Conservation (phyloP, 2,113 vertebrate genomes). For the Pipa parva region DNA sequence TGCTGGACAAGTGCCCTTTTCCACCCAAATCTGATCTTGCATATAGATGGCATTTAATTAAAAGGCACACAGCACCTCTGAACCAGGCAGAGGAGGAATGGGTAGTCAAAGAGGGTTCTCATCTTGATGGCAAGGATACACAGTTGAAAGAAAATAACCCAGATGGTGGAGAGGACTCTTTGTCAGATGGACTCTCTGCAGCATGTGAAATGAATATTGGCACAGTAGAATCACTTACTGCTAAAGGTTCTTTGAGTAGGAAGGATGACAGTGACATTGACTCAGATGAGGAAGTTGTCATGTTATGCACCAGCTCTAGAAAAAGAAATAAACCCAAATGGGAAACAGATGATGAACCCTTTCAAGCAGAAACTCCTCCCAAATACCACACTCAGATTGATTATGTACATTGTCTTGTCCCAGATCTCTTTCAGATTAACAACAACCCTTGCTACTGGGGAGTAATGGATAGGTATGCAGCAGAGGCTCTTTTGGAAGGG, state of each 20-base stretch:
- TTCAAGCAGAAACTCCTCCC: conserved; percentile 60
- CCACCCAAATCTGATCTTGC: conserved; percentile 86
- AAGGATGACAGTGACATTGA: conserved; percentile 82
- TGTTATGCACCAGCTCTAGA: conserved; percentile 63
- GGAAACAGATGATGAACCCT: conserved; percentile 64
- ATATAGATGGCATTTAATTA: conserved; percentile 90
- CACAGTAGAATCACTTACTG: conserved; percentile 44
- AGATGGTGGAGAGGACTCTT: conserved; percentile 42
- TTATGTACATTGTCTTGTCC: conserved; percentile 83
- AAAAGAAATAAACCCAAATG: conserved; percentile 75
- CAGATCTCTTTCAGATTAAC: conserved; percentile 94
- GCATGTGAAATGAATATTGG: conserved; percentile 47
- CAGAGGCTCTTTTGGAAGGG: conserved; percentile 89
- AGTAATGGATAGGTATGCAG: conserved; percentile 89
- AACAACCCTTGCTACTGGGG: conserved; percentile 96
- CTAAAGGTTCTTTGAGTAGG: conserved; percentile 49
- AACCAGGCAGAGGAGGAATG: conserved; percentile 60
- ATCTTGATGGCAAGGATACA: conserved; percentile 50
- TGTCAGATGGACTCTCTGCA: conserved; percentile 51
- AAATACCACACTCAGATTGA: conserved; percentile 75
- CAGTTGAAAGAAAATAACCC: conserved; percentile 45
- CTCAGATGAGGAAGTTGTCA: conserved; percentile 66
- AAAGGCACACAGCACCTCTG: conserved; percentile 69
- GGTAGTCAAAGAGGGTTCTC: conserved; percentile 49
- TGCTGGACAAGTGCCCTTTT: conserved; percentile 93